These are phyloP conservation scores for Okapia johnstoni DNA, from an alignment of 2,113 vertebrate species.

Conservation along the genomic window DNA sequence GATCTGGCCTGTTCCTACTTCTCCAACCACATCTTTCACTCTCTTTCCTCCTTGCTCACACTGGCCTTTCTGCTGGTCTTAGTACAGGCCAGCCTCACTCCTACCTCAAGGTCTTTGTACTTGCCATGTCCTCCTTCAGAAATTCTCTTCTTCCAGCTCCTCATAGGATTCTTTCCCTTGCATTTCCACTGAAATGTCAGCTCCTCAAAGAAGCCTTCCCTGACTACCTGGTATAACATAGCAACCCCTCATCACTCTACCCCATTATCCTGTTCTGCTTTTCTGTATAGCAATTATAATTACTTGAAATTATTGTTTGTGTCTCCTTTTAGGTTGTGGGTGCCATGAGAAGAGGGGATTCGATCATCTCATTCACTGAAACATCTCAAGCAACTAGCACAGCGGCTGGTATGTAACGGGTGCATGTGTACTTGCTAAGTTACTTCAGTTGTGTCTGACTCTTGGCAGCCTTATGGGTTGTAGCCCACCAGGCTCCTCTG, in stretches of 20 bases:
- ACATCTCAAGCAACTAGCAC: background rate
- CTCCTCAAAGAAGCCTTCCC: background rate
- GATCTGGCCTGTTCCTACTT: background rate
- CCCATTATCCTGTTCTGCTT: background rate
- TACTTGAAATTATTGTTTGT: background rate
- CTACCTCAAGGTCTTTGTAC: background rate
- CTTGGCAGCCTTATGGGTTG: background rate
- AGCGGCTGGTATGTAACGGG: background rate
- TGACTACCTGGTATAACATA: background rate
- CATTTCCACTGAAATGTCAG: background rate
- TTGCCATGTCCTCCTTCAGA: background rate
- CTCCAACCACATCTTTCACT: background rate
- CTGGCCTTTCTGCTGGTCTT: background rate
- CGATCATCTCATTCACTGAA: background rate
- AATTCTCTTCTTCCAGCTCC: background rate
- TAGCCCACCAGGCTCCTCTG: background rate
- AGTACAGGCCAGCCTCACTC: background rate
- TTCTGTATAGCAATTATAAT: background rate
- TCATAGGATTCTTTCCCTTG: background rate
- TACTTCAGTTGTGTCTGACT: background rate
- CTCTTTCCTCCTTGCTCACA: background rate
- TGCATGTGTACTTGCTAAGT: background rate
- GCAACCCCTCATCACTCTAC: background rate
- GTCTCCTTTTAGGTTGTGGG: background rate
- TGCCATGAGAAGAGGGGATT: background rate